A percentile compares a stretch with the other conserved stretches of the same genome.
phyloP scores from a whole-genome alignment of 2,113 vertebrate genomes.

The Mormyrus lacerda region DNA sequence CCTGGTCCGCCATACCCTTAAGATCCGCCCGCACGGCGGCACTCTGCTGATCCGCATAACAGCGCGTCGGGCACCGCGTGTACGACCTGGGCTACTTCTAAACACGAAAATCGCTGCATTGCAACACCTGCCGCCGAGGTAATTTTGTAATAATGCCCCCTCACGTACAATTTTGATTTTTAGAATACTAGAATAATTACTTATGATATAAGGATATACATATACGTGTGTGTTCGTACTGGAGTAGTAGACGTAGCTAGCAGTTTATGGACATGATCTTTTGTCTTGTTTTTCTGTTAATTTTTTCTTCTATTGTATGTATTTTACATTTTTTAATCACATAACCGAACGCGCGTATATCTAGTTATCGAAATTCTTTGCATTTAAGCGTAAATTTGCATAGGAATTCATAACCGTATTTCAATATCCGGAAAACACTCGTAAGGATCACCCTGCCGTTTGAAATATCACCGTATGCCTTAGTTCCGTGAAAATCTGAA shows the following conservation, averaged over 20 bases:
- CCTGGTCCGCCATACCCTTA: conserved; percentile 53
- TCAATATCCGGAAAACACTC: not conserved
- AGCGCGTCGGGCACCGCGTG: conserved; percentile 24
- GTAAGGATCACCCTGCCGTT: not conserved
- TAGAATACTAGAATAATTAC: not conserved
- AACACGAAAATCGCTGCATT: not conserved
- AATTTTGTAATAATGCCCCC: not conserved
- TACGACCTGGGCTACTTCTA: not conserved
- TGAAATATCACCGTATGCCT: not conserved
- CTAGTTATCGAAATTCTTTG: not conserved
- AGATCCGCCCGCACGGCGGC: conserved; percentile 44
- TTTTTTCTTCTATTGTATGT: not conserved
- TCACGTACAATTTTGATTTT: not conserved
- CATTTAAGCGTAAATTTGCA: not conserved
- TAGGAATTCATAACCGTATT: not conserved
- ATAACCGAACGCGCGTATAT: not conserved
- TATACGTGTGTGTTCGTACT: not conserved
- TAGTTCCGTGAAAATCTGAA: not conserved
- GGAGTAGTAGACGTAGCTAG: not conserved
- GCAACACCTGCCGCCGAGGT: not conserved
- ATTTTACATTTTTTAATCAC: not conserved
- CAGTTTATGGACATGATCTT: not conserved
- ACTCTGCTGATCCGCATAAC: not conserved
- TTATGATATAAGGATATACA: not conserved
- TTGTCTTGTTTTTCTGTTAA: not conserved